Evolutionary conservation across 2,888 invertebrate species (phyloP), one percentile per base, ranked within the genome.

Genomic region (Pollenia amentaria): DNA sequence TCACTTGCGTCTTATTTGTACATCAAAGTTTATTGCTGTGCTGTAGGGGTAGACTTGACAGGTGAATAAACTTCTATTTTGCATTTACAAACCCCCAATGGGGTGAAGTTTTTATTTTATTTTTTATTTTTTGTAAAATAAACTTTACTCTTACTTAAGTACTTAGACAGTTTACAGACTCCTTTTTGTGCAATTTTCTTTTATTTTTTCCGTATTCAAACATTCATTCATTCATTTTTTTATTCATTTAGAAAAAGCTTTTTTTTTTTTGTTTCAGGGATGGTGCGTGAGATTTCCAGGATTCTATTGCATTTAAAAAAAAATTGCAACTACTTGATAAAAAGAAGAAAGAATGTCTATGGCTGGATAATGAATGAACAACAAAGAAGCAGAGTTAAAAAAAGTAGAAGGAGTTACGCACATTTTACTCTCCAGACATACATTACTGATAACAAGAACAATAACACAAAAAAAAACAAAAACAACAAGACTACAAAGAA

Each of bases 131-230:
- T 29, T 29, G 29, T 62, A 42, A 84, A 84, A 87, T 67, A 84
- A 84, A 84, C 84, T 87, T 87, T 87, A 84, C 84, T 84, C 80
- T 69, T 80, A 81, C 65, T 87, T 77, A 87, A 84, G 87, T 64
- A 87, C 87, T 87, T 87, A 87, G 87, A 87, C 87, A 84, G 77
- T 81, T 80, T 84, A 81, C 77, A 87, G 87, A 87, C 84, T 87
- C 84, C 65, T 46, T 80, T 72, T 64, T 73, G 40, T 53, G 48
- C 46, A 80, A 48, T 76, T 81, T 81, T 72, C 65, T 83, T 83
- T 83, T 62, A 75, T 65, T 57, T 81, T 82, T 81, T 69, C 51
- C 40, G 73, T 80, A 77, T 78, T 75, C 70, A 64, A 48, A 69
- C 18, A 69, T 75, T 78, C 69, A 55, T 78, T 55, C 82, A 70